Conservation (phyloP, 2,113 vertebrate species). For the Grus americana region DNA sequence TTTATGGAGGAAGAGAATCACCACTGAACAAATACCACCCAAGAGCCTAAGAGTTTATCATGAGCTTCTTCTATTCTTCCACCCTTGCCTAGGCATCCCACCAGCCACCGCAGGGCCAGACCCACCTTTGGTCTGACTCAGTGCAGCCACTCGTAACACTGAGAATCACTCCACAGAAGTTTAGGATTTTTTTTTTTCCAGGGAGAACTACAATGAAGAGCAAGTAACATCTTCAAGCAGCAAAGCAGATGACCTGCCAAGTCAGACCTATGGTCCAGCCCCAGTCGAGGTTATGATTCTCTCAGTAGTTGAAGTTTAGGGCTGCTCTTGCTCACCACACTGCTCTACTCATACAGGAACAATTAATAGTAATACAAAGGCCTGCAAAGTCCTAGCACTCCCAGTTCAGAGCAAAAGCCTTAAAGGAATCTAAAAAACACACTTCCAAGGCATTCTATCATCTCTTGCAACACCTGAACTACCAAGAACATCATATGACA, state of each 20-base stretch:
- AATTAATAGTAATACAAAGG: neutral
- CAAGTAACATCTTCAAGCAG: neutral
- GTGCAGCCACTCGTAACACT: neutral
- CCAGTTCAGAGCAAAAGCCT: neutral
- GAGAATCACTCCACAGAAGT: neutral
- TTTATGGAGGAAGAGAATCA: neutral
- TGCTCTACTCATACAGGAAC: neutral
- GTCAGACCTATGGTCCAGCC: neutral
- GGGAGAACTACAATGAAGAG: neutral
- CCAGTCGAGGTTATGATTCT: accelerated
- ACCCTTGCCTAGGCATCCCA: neutral
- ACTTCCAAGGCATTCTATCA: neutral
- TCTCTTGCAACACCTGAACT: neutral
- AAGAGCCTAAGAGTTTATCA: neutral
- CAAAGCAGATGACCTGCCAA: neutral
- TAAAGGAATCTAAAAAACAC: neutral
- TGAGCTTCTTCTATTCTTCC: neutral
- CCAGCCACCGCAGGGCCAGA: neutral
- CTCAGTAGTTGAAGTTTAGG: neutral
- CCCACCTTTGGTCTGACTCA: neutral
- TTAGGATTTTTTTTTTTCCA: neutral
- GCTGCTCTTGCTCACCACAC: neutral
- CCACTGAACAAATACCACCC: neutral
- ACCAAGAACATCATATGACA: neutral
- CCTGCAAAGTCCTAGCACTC: neutral